Evolutionary conservation across 2,888 invertebrate species (phyloP).

Genomic region (Deilephila porcellus): DNA sequence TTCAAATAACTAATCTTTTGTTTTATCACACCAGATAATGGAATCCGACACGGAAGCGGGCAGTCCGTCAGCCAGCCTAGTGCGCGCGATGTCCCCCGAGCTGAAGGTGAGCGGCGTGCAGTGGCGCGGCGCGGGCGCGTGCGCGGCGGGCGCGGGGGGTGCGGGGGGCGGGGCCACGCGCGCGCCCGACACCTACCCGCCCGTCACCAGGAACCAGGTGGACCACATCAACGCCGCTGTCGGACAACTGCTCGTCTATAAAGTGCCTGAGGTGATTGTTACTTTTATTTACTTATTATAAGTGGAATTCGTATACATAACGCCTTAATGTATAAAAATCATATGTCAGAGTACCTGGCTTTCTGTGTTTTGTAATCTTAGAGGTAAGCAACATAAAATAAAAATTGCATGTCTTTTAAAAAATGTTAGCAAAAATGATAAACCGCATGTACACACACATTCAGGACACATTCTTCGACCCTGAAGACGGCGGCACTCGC

Average conservation of each 20-base stretch:
- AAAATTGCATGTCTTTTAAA: too few relatives aligned
- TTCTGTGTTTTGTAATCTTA: too few relatives aligned
- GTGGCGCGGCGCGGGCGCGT: conserved; percentile 88
- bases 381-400: too few relatives aligned
- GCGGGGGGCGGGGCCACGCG: conserved; percentile 75
- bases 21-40: conserved; percentile 63
- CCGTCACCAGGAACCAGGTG: conserved; percentile 92
- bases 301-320: too few relatives aligned
- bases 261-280: conserved; percentile 89
- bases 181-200: conserved; percentile 88
- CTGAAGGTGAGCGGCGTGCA: conserved; percentile 87
- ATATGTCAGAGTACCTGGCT: too few relatives aligned
- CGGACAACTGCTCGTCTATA: conserved; percentile 91
- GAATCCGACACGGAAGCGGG: conserved; percentile 80
- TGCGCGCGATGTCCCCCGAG: conserved; percentile 87
- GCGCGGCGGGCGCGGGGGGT: conserved; percentile 82
- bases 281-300: neutral
- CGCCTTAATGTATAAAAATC: too few relatives aligned
- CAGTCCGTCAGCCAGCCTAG: conserved; percentile 85
- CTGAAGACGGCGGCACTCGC: conserved; percentile 91
- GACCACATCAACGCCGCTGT: conserved; percentile 92
- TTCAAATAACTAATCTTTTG: neutral
- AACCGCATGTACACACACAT: too few relatives aligned
- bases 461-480: conserved; percentile 95
- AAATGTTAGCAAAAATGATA: too few relatives aligned